Base-by-base conservation (phyloP, 2,888 invertebrate species). In the Embidobia sp. region DNA sequence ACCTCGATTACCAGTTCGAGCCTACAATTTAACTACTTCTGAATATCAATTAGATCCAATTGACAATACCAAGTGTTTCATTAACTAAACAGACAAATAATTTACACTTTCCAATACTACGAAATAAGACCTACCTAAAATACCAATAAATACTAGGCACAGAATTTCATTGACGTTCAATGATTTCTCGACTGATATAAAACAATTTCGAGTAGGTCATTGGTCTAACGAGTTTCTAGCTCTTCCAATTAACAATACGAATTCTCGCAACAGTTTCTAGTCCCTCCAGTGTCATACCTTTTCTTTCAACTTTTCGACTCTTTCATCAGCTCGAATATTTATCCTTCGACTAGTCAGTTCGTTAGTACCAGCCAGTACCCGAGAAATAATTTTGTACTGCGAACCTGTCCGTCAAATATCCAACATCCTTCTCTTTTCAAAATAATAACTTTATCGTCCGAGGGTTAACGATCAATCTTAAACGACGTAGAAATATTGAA, bases 11-110 rank as follows among this genome's bases (percentile, higher is more conserved):
- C n/a, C n/a, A n/a, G n/a, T n/a, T 85, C 84, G 87, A 86, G 86
- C 85, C 88, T 87, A 87, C 70, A 51, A 49, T 26, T 29, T 8
- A 40, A 51, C 18, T 48, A 19, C 26, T 13, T 44, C 22, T 29
- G 26, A 10, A 44, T 44, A 44, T 16, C 29, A 29, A 2, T 3
- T 8, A 29, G 6, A 29, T n/a, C n/a, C 29, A 29, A 29, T 6
- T 22, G 22, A 22, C 22, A 22, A 22, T 22, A 22, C 22, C 3
- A 22, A 22, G 6, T 22, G 6, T n/a, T n/a, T n/a, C n/a, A 22
- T 11, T 35, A 13, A 35, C 11, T 11, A n/a, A 35, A 13, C 3
- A 35, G 11, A 29, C 2, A 29, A 29, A 29, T 29, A 2, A 8
- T 29, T 29, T 2, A 35, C 10, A 13, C 3, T 35, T 5, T 6